Conservation (phyloP, 2,797 vertebrate genomes). For the Hemitrygon akajei region DNA sequence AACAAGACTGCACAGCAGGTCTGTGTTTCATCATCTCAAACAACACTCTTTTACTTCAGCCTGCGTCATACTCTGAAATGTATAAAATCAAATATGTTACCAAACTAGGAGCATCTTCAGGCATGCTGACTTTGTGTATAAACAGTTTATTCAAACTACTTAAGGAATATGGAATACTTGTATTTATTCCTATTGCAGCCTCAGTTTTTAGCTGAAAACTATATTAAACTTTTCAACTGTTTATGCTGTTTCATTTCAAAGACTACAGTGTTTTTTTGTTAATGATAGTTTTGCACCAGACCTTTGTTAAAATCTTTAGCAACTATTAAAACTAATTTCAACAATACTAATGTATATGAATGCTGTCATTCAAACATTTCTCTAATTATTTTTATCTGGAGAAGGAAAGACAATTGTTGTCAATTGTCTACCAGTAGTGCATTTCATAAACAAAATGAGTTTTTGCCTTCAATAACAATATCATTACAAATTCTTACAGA, state of each 20-base stretch:
- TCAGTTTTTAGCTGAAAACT: conserved; percentile 52
- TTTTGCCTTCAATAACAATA: neutral
- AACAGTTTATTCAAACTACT: conserved; percentile 47
- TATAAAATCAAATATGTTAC: conserved; percentile 47
- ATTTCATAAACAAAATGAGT: neutral
- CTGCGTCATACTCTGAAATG: conserved; percentile 53
- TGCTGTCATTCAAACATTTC: neutral
- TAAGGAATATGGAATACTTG: conserved; percentile 45
- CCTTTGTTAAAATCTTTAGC: conserved; percentile 26
- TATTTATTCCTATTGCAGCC: conserved; percentile 51
- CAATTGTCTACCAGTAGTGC: too few relatives aligned
- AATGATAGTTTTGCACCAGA: conserved; percentile 20
- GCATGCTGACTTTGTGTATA: conserved; percentile 52
- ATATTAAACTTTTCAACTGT: conserved; percentile 53
- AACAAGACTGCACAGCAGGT: conserved; percentile 47
- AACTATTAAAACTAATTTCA: conserved; percentile 13
- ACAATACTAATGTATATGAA: conserved; percentile 28
- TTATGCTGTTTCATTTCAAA: conserved; percentile 45
- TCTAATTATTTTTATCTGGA: neutral
- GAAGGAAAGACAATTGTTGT: neutral
- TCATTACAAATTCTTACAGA: neutral
- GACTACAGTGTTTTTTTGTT: conserved; percentile 38
- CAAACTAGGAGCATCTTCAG: conserved; percentile 45
- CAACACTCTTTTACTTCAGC: conserved; percentile 48
- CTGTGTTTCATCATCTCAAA: conserved; percentile 47